Evolutionary conservation across 2,797 vertebrate genomes (phyloP), one percentile per base, ranked within the genome.

Genomic region (Urosaurus nigricauda): DNA sequence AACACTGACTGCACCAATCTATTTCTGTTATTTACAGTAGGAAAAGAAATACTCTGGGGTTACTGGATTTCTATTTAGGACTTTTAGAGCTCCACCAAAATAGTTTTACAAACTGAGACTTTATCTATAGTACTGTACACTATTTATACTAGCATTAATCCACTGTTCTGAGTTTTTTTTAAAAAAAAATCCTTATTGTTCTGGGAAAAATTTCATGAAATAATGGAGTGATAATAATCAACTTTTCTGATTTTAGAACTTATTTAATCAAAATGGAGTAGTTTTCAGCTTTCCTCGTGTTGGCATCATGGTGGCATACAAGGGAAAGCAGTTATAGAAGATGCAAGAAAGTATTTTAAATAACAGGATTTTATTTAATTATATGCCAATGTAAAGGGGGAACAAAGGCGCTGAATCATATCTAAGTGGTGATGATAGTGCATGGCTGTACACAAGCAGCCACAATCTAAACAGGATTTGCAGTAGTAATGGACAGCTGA

Each of bases 11-110:
- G 24, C 88, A 87, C 16, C 79, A 85, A 86, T 17, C 70, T 63
- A 6, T n/a, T 0, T 88, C 84, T 51, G 91, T 87, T 77, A 88
- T 68, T 86, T 87, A 83, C 80, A 88, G 74, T 32, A 85, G 75
- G n/a, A 84, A 82, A 19, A 58, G 79, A 82, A 89, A 47, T 60
- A 90, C 35, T 85, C 79, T 80, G 37, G 17, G 35, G 65, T 78
- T 86, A 65, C 35, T 83, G 4, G 68, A 58, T 19, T 53, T 75
- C 51, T 68, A 79, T 35, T 63, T 85, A 16, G 1, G 13, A 40
- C 40, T n/a, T 37, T 51, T 32, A 26, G 5, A 24, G 11, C 73
- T 4, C 13, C 75, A 60, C 21, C 24, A 74, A 80, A 35, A 2
- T 60, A 70, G 14, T 85, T 73, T 80, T 13, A 35, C 8, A 32